A percentile compares a stretch with the other conserved stretches of the same genome.
These are phyloP conservation scores for Anas capensis DNA, from an alignment of 2,797 vertebrate genomes.

Conservation along the genomic window DNA sequence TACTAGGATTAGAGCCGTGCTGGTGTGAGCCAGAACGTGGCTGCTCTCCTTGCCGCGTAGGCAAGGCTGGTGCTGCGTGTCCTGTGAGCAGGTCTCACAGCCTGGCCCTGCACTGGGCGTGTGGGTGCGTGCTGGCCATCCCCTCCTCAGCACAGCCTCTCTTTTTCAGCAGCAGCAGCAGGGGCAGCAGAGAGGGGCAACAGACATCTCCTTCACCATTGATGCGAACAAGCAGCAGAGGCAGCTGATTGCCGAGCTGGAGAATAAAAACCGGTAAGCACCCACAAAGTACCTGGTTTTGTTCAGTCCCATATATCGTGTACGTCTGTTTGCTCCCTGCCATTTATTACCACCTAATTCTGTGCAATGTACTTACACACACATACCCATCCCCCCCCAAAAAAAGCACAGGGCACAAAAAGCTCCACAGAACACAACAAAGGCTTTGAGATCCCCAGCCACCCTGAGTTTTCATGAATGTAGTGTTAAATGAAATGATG, in stretches of 20 bases:
- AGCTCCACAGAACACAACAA: background rate
- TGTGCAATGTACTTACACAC: background rate
- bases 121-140: background rate
- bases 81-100: background rate
- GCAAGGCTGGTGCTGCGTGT: background rate
- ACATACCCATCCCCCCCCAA: background rate
- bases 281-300: background rate
- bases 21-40: background rate
- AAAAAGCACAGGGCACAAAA: background rate
- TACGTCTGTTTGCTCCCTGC: background rate
- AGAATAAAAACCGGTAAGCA: constrained; percentile 96
- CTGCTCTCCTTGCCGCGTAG: constrained; percentile 16
- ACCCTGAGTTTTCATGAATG: background rate
- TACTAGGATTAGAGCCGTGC: background rate
- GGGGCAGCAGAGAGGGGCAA: constrained; percentile 88
- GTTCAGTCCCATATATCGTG: background rate
- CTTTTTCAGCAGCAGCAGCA: constrained; percentile 87
- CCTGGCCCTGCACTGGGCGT: background rate
- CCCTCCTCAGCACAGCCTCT: constrained; percentile 10
- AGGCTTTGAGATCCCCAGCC: background rate
- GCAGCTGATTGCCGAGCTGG: constrained; percentile 97
- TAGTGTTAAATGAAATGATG: background rate
- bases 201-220: constrained; percentile 93
- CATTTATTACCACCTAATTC: background rate
- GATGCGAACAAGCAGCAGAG: constrained; percentile 97